phyloP scores from a whole-genome alignment of 2,113 vertebrate genomes.

The Burhinus oedicnemus region DNA sequence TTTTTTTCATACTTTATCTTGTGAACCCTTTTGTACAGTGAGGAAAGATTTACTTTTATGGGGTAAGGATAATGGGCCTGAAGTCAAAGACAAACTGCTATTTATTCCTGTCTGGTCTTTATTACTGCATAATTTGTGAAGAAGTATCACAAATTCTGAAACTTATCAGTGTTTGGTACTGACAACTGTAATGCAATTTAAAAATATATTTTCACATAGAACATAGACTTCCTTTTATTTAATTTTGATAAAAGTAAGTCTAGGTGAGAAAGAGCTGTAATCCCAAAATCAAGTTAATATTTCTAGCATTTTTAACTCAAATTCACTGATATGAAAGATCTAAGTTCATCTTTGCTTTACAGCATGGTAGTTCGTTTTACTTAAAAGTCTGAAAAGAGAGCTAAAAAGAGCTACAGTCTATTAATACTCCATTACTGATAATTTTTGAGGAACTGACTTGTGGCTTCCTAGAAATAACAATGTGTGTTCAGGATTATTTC shows the following conservation, averaged over 20 bases:
- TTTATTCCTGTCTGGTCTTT: conserved; percentile 35
- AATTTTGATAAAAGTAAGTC: neutral
- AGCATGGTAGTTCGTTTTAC: neutral
- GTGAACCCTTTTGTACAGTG: conserved; percentile 26
- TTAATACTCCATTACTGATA: neutral
- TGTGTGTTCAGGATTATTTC: neutral
- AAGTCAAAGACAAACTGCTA: conserved; percentile 9
- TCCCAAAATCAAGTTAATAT: neutral
- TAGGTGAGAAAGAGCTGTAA: neutral
- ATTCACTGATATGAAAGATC: neutral
- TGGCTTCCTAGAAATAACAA: neutral
- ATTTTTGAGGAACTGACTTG: neutral
- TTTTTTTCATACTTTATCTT: conserved; percentile 23
- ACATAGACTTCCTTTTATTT: neutral
- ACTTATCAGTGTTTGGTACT: neutral
- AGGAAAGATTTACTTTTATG: neutral
- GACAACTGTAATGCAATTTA: neutral
- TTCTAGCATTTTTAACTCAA: neutral
- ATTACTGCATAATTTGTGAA: neutral
- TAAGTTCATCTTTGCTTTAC: neutral
- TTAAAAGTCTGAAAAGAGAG: neutral
- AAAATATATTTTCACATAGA: neutral
- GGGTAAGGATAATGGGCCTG: neutral
- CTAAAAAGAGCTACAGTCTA: neutral
- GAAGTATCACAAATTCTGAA: neutral